These are phyloP conservation scores for Cololabis saira DNA, from an alignment of 2,113 vertebrate genomes.

Conservation along the genomic window DNA sequence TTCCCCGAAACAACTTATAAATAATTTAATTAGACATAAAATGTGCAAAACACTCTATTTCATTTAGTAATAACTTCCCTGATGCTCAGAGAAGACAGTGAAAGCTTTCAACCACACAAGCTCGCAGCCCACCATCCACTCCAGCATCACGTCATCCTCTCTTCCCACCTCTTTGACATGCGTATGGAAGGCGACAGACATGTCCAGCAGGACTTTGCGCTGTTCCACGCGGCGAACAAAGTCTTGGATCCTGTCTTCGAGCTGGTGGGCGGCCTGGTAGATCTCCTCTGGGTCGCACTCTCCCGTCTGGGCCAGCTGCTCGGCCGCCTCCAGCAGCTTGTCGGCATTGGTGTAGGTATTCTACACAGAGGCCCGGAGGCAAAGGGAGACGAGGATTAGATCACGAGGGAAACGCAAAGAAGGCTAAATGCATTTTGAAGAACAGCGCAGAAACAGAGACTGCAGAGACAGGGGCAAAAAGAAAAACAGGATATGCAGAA, in stretches of 20 bases:
- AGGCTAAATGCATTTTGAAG: background rate
- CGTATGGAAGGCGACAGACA: conserved; percentile 98
- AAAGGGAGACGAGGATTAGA: conserved; percentile 16
- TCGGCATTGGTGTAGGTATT: conserved; percentile 99
- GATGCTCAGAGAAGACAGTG: conserved; percentile 24
- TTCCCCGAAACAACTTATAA: background rate
- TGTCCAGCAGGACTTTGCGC: conserved; percentile 96
- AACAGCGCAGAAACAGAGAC: background rate
- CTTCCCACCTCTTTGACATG: conserved; percentile 95
- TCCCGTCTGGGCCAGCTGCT: conserved; percentile 97
- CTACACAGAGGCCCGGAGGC: conserved; percentile 67
- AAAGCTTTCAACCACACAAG: conserved; percentile 53
- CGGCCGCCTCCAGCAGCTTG: conserved; percentile 95
- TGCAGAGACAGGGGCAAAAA: background rate
- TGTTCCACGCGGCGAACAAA: conserved; percentile 98
- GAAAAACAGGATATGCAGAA: too few species aligned
- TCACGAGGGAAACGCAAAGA: background rate
- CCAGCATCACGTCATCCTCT: conserved; percentile 42
- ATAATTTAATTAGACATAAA: conserved; percentile 9
- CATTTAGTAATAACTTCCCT: conserved; percentile 39
- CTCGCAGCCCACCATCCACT: conserved; percentile 58
- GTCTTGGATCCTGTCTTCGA: conserved; percentile 97
- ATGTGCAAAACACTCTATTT: conserved; percentile 8
- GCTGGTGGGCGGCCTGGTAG: conserved; percentile 97
- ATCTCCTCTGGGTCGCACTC: conserved; percentile 99